Evolutionary conservation across 2,797 vertebrate species (phyloP), one percentile per base, ranked within the genome.

Genomic region (Rhinichthys osculus): DNA sequence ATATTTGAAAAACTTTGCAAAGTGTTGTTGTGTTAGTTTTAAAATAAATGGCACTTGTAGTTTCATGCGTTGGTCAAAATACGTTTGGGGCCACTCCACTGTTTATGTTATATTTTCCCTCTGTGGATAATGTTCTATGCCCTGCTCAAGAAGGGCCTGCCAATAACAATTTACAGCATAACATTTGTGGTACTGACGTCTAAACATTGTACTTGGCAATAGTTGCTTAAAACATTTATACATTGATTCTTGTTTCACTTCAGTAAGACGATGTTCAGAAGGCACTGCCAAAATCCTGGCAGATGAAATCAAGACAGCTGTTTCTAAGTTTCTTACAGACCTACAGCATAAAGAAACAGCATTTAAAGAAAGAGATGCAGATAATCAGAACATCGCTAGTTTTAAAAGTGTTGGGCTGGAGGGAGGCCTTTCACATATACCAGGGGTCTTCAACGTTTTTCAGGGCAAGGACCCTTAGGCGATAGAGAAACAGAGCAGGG

Each of bases 151-250:
- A 82, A 73, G 4, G n/a, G 57, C 38, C 81, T 66, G 82, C 71
- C 71, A 83, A 27, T 66, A 76, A 64, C 14, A 66, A 50, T 83
- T 64, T 50, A 47, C 21, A 74, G 19, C 57, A 52, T 83, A 83
- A 76, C 82, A 73, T 64, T 73, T 83, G 81, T 3, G 17, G 52
- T 44, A 62, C 38, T 62, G 10, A 27, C 30, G 21, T 83, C 57
- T 64, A 76, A 83, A 83, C 42, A 64, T 64, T 83, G 42, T 47
- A 74, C 27, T 64, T 74, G 54, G 70, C 81, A 83, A 62, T 21
- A 64, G 81, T 11, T 35, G 42, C 21, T 62, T 83, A 35, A 74
- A 66, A 27, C 5, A 1, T 50, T 83, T 64, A 74, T 38, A 27
- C 42, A 50, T 50, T 19, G n/a, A 47, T 38, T 47, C 27, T 74